A percentile compares a stretch with the other conserved stretches of the same genome.
Evolutionary conservation across 1,140 invertebrate genomes (phyloP).

Genomic region (Chrysopa pallens): DNA sequence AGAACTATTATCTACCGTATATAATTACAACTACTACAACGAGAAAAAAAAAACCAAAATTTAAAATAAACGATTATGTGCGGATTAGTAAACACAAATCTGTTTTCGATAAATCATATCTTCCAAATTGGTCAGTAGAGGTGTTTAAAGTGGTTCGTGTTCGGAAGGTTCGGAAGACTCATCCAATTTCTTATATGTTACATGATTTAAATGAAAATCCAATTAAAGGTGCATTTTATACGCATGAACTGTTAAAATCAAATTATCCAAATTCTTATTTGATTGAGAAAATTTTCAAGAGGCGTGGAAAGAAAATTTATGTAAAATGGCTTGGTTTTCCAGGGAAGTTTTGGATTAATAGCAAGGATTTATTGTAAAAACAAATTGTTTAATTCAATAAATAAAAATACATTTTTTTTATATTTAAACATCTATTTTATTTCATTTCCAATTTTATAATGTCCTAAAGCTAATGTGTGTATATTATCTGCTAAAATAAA

Average conservation of each 20-base stretch:
- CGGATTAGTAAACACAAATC: constrained; percentile 20
- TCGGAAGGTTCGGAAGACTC: constrained; percentile 14
- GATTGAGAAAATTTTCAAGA: constrained; percentile 16
- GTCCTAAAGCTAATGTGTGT: too few species aligned
- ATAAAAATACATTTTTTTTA: too few species aligned
- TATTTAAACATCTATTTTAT: too few species aligned
- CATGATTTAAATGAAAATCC: constrained; percentile 13
- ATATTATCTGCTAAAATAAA: too few species aligned
- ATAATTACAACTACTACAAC: constrained; percentile 9
- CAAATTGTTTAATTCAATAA: too few species aligned
- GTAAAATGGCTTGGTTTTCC: constrained; percentile 19
- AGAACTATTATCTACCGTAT: constrained; percentile 5
- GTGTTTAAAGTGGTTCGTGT: constrained; percentile 18
- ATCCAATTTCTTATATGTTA: constrained; percentile 17
- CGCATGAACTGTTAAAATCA: constrained; percentile 15
- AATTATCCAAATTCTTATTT: constrained; percentile 16
- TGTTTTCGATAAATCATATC: constrained; percentile 22
- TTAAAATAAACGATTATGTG: constrained; percentile 17
- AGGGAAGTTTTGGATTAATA: too few species aligned
- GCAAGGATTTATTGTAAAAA: too few species aligned
- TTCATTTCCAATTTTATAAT: too few species aligned
- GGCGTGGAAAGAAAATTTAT: constrained; percentile 14
- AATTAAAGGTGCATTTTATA: constrained; percentile 20
- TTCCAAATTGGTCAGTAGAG: constrained; percentile 22
- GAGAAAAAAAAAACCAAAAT: constrained; percentile 5